Evolutionary conservation across 2,888 invertebrate species (phyloP), one percentile per base, ranked within the genome.

Genomic region (Pseudanteris insignis): DNA sequence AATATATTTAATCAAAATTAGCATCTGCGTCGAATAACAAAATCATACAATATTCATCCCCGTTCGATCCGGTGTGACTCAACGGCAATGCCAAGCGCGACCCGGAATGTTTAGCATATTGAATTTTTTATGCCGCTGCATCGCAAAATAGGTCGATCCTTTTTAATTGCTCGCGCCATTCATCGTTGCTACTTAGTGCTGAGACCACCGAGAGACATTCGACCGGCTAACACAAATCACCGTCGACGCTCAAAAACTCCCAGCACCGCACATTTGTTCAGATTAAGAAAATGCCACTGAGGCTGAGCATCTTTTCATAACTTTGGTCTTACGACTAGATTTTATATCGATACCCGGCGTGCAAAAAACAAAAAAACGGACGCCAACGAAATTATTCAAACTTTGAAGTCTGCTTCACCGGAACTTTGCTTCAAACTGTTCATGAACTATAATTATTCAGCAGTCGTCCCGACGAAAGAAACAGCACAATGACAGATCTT

Each of bases 1-100:
- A 48, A 38, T 48, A 38, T 38, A 48, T 48, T 38, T 38, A 14
- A 48, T 48, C 37, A 38, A 48, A 48, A 38, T 38, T 37, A 13
- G 10, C 48, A 38, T 38, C 28, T 30, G 10, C 36, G 21, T 36
- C 36, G 28, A 48, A 38, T 48, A 48, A 51, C 26, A 41, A 40
- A 26, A 41, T 25, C 41, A 41, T 51, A 33, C 41, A 51, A 51
- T 51, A 51, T 51, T 51, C 40, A 51, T 41, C 41, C 28, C 28
- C 9, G 9, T 2, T 10, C 15, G 25, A n/a, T 18, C 18, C 18
- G 18, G 7, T 8, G 24, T 28, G 25, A 38, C 21, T 32, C 18
- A 25, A 36, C 38, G 24, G 18, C 10, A 3, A 40, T 34, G 33
- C 28, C 25, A 40, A 41, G 21, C 28, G n/a, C 4, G 38, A 4